Percentiles rank a stretch among this genome's conserved stretches.
Conservation (phyloP, 2,797 vertebrate species). For the Sebastes trivittatus region DNA sequence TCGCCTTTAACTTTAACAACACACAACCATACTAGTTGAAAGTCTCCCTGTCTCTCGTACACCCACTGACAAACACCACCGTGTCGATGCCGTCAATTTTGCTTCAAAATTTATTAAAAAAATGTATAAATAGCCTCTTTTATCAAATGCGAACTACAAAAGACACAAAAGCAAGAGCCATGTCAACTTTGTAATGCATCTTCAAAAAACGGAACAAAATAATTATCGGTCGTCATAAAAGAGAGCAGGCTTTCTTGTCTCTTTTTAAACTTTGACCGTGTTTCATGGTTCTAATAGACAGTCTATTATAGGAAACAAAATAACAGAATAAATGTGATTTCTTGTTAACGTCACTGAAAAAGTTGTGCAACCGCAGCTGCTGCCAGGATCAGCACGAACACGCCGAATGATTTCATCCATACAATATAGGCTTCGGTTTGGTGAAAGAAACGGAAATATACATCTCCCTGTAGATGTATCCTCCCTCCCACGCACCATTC, state of each 20-base stretch:
- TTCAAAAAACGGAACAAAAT: slow-evolving; percentile 24
- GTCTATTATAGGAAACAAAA: slow-evolving; percentile 16
- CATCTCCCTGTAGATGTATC: slow-evolving; percentile 5
- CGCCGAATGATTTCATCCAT: slow-evolving; percentile 6
- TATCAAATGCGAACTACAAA: slow-evolving; percentile 5
- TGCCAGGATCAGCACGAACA: background rate
- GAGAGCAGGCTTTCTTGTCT: background rate
- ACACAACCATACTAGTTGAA: background rate
- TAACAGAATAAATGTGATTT: background rate
- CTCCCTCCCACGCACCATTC: slow-evolving; percentile 21
- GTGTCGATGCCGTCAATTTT: slow-evolving; percentile 16
- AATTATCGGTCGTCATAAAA: slow-evolving; percentile 12
- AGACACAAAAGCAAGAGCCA: background rate
- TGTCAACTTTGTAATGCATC: background rate
- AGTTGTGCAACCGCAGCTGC: background rate
- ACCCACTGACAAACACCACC: background rate
- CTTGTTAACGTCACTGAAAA: slow-evolving; percentile 8
- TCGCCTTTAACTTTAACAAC: background rate
- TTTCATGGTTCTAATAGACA: background rate
- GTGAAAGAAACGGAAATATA: slow-evolving; percentile 1
- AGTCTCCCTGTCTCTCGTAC: background rate
- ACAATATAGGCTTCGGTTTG: background rate
- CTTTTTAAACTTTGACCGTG: slow-evolving; percentile 1
- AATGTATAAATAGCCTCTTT: slow-evolving; percentile 22
- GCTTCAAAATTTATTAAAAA: background rate